Evolutionary conservation across 37 sponge, comb jelly and placozoan genomes (phyloP).

Genomic region (Mnemiopsis leidyi): DNA sequence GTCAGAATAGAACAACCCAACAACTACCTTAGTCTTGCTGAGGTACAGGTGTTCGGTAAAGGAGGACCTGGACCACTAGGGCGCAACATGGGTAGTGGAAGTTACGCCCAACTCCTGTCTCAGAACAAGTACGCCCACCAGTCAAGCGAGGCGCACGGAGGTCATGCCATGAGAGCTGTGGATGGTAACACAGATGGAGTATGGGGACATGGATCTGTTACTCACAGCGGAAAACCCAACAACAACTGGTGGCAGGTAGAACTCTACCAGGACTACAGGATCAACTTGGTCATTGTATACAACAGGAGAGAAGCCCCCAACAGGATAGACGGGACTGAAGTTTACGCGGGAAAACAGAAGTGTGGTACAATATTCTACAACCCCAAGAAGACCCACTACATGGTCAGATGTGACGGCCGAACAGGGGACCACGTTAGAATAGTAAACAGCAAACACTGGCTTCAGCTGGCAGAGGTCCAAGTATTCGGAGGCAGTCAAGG

Average conservation of each 20-base stretch:
- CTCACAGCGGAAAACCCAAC: background rate
- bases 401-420: background rate
- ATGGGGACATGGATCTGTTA: background rate
- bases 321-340: background rate
- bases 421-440: background rate
- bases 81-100: background rate
- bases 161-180: background rate
- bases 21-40: background rate
- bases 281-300: constrained; percentile 13
- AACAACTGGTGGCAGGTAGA: background rate
- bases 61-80: background rate
- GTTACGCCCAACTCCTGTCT: background rate
- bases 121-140: background rate
- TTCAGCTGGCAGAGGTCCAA: background rate
- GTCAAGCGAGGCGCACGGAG: background rate
- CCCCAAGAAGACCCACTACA: background rate
- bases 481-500: background rate
- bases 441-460: background rate
- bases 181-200: background rate
- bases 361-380: background rate
- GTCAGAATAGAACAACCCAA: constrained; percentile 2
- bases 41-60: background rate
- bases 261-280: background rate
- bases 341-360: background rate
- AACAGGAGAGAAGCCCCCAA: background rate